phyloP scores from a whole-genome alignment of 1,140 invertebrate genomes.

The Andricus grossulariae region DNA sequence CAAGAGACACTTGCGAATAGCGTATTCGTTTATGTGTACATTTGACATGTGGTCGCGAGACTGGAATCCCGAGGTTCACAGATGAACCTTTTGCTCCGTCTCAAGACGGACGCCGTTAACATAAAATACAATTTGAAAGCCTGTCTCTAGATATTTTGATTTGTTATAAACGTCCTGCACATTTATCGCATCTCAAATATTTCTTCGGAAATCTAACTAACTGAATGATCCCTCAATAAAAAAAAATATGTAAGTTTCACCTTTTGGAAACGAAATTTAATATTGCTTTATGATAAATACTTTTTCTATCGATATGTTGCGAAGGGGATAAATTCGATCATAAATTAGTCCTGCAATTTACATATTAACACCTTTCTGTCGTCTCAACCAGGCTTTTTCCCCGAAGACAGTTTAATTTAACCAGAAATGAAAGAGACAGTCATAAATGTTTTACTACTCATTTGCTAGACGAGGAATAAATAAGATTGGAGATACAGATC shows the following conservation, averaged over 20 bases:
- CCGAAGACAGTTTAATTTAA: slow-evolving; percentile 22
- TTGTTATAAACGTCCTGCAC: background rate
- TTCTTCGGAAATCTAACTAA: background rate
- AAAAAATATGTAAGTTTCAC: too few species aligned
- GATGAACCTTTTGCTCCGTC: background rate
- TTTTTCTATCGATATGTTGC: background rate
- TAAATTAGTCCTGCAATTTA: slow-evolving; percentile 15
- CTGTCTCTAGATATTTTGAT: background rate
- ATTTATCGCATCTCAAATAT: slow-evolving; percentile 1
- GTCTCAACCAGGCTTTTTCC: background rate
- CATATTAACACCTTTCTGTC: slow-evolving; percentile 29
- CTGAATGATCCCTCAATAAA: background rate
- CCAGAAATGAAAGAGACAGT: slow-evolving; percentile 24
- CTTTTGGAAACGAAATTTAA: too few species aligned
- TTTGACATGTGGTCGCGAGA: background rate
- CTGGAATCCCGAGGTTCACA: background rate
- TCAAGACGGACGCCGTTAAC: background rate
- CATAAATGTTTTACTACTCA: slow-evolving; percentile 30
- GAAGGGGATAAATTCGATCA: background rate
- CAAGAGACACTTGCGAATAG: background rate
- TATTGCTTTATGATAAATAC: too few species aligned
- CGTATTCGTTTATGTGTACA: slow-evolving; percentile 10
- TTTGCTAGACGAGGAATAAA: slow-evolving; percentile 31
- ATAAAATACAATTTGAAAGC: slow-evolving; percentile 24
- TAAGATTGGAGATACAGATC: slow-evolving; percentile 17